Percentiles rank a stretch among this genome's conserved stretches.
Evolutionary conservation across 2,797 vertebrate species (phyloP).

Genomic region (Scyliorhinus canicula): DNA sequence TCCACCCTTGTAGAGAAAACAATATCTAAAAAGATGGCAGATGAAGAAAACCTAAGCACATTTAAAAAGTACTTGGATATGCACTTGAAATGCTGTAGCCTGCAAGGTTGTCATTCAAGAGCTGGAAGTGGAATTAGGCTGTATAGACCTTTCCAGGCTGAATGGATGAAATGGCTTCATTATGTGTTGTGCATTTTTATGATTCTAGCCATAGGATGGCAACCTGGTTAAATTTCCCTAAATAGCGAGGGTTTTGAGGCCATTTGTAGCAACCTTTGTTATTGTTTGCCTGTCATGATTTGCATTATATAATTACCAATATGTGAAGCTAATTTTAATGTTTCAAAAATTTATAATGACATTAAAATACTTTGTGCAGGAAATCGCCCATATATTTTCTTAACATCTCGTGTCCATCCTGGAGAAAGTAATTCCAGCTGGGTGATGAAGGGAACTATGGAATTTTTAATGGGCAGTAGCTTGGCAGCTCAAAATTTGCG

Average conservation of each 20-base stretch:
- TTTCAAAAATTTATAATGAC: background rate
- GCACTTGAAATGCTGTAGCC: too few relatives aligned
- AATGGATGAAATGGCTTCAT: too few relatives aligned
- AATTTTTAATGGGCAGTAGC: constrained; percentile 86
- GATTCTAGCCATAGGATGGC: background rate
- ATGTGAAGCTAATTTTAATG: background rate
- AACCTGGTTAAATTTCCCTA: background rate
- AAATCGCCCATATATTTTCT: constrained; percentile 88
- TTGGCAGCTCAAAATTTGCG: constrained; percentile 77
- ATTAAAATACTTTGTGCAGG: constrained; percentile 56
- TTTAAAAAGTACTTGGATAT: too few relatives aligned
- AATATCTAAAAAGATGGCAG: too few relatives aligned
- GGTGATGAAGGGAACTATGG: constrained; percentile 98
- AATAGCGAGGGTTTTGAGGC: background rate
- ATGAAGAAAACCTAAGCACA: too few relatives aligned
- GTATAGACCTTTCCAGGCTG: too few relatives aligned
- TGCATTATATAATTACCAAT: too few relatives aligned
- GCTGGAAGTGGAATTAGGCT: too few relatives aligned
- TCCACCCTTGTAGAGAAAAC: too few relatives aligned
- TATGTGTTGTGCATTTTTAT: too few relatives aligned
- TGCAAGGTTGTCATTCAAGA: too few relatives aligned
- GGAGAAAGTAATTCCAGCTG: constrained; percentile 97
- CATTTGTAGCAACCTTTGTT: background rate
- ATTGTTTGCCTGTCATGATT: background rate
- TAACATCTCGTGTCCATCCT: constrained; percentile 92